Evolutionary conservation across 2,113 vertebrate genomes (phyloP).

Genomic region (Tragelaphus imberbis): DNA sequence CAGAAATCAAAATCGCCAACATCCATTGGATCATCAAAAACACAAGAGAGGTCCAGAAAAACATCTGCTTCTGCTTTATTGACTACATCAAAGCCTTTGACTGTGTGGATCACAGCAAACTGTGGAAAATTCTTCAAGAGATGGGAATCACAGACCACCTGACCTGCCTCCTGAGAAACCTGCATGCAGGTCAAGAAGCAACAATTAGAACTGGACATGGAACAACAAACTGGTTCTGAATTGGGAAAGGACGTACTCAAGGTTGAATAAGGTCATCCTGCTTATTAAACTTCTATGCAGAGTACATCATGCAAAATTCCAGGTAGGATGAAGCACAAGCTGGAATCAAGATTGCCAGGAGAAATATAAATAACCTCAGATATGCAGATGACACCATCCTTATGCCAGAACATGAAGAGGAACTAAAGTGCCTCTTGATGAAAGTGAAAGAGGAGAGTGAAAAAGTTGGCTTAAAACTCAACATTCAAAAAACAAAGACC

Average conservation of each 20-base stretch:
- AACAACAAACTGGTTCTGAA: not conserved
- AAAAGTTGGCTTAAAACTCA: not conserved
- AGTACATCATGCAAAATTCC: not conserved
- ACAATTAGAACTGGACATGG: not conserved
- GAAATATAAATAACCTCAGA: not conserved
- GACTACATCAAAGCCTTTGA: not conserved
- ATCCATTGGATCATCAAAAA: not conserved
- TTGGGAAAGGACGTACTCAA: not conserved
- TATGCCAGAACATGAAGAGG: not conserved
- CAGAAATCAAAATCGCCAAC: not conserved
- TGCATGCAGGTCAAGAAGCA: not conserved
- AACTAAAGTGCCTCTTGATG: not conserved
- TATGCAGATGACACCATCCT: not conserved
- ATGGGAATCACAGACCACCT: not conserved
- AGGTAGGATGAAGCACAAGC: not conserved
- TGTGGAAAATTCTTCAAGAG: not conserved
- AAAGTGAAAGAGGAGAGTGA: not conserved
- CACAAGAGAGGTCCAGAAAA: not conserved
- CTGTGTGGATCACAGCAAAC: not conserved
- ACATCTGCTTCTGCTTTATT: not conserved
- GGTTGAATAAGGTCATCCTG: not conserved
- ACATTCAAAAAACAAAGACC: not conserved
- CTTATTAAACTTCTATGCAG: not conserved
- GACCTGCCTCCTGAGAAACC: not conserved
- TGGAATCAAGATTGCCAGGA: not conserved